phyloP scores from a whole-genome alignment of 2,113 vertebrate genomes.

The Spea multiplicata region DNA sequence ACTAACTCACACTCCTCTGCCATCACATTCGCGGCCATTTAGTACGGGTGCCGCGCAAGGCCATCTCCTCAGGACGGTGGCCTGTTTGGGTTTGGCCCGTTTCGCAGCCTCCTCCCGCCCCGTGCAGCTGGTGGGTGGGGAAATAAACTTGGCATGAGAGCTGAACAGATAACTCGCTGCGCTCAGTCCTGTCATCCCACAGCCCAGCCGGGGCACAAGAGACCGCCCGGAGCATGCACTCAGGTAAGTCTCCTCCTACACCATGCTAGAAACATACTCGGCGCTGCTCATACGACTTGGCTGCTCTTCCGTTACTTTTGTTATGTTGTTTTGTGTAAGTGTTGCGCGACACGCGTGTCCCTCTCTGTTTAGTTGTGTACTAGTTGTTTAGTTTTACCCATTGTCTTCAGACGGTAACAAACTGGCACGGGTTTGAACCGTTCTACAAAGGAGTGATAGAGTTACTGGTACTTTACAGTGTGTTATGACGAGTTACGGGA shows the following conservation, averaged over 20 bases:
- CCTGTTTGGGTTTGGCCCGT: background rate
- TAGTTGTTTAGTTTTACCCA: too few relatives aligned
- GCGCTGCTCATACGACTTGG: too few relatives aligned
- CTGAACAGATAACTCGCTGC: background rate
- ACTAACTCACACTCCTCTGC: too few relatives aligned
- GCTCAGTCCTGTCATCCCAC: slow-evolving; percentile 1
- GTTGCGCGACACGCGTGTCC: too few relatives aligned
- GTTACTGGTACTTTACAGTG: too few relatives aligned
- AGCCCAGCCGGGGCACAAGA: background rate
- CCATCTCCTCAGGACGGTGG: background rate
- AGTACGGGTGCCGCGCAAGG: background rate
- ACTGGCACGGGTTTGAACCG: too few relatives aligned
- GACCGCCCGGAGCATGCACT: background rate
- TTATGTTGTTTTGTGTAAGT: too few relatives aligned
- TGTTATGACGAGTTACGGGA: background rate
- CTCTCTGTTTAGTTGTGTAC: background rate
- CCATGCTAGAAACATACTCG: too few relatives aligned
- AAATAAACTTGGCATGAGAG: slow-evolving; percentile 25
- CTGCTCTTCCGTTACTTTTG: too few relatives aligned
- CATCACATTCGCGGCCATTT: too few relatives aligned
- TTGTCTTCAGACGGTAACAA: too few relatives aligned
- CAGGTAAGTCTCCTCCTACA: slow-evolving; percentile 14
- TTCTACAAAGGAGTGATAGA: too few relatives aligned
- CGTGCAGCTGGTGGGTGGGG: slow-evolving; percentile 1
- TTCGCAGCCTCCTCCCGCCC: background rate